Evolutionary conservation across 2,888 invertebrate genomes (phyloP).

Genomic region (Drosophila demipolita): DNA sequence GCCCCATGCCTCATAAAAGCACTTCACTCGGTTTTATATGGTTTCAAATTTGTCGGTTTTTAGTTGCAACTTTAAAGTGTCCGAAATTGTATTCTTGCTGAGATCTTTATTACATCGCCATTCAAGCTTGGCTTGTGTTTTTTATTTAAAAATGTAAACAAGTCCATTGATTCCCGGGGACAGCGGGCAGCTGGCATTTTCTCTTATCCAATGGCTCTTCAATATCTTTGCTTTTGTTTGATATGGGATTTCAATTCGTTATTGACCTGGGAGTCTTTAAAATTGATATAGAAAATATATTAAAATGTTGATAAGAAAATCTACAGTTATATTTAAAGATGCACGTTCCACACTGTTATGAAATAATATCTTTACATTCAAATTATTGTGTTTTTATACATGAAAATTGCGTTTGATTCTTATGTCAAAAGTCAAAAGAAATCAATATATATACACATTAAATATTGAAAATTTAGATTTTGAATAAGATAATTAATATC

Average conservation of each 20-base stretch:
- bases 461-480: background rate
- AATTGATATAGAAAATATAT: slow-evolving; percentile 14
- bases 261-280: slow-evolving; percentile 15
- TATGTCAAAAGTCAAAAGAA: too few species aligned
- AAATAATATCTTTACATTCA: background rate
- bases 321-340: background rate
- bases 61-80: slow-evolving; percentile 54
- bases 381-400: background rate
- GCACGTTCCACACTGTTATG: background rate
- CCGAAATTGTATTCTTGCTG: slow-evolving; percentile 62
- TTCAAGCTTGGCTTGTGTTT: slow-evolving; percentile 42
- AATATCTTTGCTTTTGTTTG: slow-evolving; percentile 11
- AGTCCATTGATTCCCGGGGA: slow-evolving; percentile 44
- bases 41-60: slow-evolving; percentile 30
- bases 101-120: slow-evolving; percentile 50
- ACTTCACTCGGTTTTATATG: slow-evolving; percentile 56
- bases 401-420: background rate
- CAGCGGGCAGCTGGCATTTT: slow-evolving; percentile 14
- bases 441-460: background rate
- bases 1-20: slow-evolving; percentile 32
- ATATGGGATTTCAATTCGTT: slow-evolving; percentile 66
- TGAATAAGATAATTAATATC: background rate
- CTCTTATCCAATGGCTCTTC: slow-evolving; percentile 11
- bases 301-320: background rate
- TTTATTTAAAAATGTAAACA: slow-evolving; percentile 67